phyloP scores from a whole-genome alignment of 2,113 vertebrate genomes.

The Lepisosteus osseus region DNA sequence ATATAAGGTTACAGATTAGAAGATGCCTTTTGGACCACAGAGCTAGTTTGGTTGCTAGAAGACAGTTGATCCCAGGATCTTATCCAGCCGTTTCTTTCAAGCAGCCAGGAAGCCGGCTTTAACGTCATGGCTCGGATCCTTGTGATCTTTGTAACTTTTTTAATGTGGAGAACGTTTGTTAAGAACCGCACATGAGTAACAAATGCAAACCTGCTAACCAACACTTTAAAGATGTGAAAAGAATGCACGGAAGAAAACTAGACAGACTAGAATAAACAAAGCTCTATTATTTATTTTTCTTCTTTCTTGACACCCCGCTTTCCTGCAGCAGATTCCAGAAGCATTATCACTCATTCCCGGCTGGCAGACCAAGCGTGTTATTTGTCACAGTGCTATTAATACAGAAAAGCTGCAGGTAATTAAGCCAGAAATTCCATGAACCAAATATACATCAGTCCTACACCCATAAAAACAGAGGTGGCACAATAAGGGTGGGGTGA shows the following conservation, averaged over 20 bases:
- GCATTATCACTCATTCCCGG: background rate
- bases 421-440: background rate
- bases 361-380: conserved; percentile 1
- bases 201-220: background rate
- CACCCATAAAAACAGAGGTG: background rate
- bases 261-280: no score
- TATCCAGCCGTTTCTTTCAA: no score
- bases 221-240: background rate
- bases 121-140: no score
- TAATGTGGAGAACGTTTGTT: no score
- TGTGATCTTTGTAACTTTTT: no score
- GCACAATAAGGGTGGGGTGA: background rate
- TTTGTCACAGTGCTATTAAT: conserved; percentile 1
- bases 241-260: no score
- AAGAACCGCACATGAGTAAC: background rate
- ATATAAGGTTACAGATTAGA: no score
- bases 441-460: background rate
- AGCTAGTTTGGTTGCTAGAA: no score
- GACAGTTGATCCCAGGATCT: no score
- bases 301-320: background rate
- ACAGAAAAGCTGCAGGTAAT: background rate
- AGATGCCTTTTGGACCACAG: no score
- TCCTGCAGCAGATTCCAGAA: background rate
- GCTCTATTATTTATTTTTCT: background rate
- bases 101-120: no score